phyloP scores from a whole-genome alignment of 1,140 invertebrate species.

The Daktulosphaira vitifoliae region DNA sequence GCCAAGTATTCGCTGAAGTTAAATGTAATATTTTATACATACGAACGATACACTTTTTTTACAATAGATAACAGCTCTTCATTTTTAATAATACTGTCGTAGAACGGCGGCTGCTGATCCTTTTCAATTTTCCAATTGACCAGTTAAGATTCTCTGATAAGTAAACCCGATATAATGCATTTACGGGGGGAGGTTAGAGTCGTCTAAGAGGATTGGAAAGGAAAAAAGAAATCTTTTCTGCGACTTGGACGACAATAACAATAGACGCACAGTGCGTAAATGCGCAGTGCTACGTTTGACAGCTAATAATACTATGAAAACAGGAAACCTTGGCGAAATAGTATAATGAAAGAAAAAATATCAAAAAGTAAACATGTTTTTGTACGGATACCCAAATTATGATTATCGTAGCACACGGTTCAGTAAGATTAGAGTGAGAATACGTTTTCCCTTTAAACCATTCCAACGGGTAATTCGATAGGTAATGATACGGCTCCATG shows the following conservation, averaged over 20 bases:
- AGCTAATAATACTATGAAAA: constrained; percentile 11
- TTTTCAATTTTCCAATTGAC: constrained; percentile 29
- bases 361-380: constrained; percentile 24
- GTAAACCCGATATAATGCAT: too few species aligned
- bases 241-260: not conserved
- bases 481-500: constrained; percentile 27
- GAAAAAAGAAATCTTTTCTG: constrained; percentile 3
- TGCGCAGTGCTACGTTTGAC: constrained; percentile 3
- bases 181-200: too few species aligned
- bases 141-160: constrained; percentile 1
- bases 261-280: not conserved
- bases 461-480: not conserved
- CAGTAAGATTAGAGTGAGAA: too few species aligned
- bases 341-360: too few species aligned
- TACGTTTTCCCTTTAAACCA: not conserved
- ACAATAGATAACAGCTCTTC: too few species aligned
- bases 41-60: not conserved
- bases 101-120: too few species aligned
- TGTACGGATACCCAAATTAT: not conserved
- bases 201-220: too few species aligned
- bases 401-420: too few species aligned
- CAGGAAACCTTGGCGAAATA: too few species aligned
- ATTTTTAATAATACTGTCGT: too few species aligned
- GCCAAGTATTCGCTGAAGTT: too few species aligned
- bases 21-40: too few species aligned